These are phyloP conservation scores for Scarus forsteni DNA, from an alignment of 2,797 vertebrate genomes.

Conservation along the genomic window DNA sequence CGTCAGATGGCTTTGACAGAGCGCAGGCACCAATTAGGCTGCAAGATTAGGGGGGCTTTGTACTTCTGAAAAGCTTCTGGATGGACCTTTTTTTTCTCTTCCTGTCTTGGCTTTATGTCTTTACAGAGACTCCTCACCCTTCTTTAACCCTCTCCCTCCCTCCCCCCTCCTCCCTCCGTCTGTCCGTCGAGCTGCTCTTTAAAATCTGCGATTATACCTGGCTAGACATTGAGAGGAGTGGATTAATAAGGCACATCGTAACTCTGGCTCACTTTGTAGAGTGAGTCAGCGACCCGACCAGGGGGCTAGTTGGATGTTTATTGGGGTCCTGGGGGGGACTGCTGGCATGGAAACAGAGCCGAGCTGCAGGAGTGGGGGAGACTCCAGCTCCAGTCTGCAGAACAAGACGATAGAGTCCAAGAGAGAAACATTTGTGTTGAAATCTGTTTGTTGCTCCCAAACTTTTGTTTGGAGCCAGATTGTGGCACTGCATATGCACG, in stretches of 20 bases:
- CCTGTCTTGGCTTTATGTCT: slow-evolving; percentile 57
- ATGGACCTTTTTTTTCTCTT: slow-evolving; percentile 51
- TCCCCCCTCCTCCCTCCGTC: slow-evolving; percentile 14
- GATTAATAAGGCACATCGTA: slow-evolving; percentile 69
- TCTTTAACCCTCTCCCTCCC: slow-evolving; percentile 38
- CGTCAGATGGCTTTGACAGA: slow-evolving; percentile 80
- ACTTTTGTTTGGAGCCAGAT: neutral
- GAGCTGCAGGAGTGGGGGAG: slow-evolving; percentile 16
- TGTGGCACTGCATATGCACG: neutral
- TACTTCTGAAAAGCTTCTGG: slow-evolving; percentile 71
- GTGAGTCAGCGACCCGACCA: slow-evolving; percentile 13
- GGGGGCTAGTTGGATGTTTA: slow-evolving; percentile 34
- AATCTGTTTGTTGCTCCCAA: slow-evolving; percentile 3
- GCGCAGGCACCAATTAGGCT: slow-evolving; percentile 74
- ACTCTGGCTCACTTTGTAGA: slow-evolving; percentile 9
- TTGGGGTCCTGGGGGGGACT: slow-evolving; percentile 18
- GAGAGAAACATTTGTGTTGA: neutral
- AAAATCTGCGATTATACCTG: slow-evolving; percentile 74
- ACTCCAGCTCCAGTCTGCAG: slow-evolving; percentile 41
- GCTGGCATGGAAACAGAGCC: slow-evolving; percentile 48
- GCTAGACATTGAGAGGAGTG: slow-evolving; percentile 73
- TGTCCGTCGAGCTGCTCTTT: slow-evolving; percentile 27
- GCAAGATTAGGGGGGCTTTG: slow-evolving; percentile 77
- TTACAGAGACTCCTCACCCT: slow-evolving; percentile 55
- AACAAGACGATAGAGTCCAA: slow-evolving; percentile 52